Evolutionary conservation across 2,113 vertebrate genomes (phyloP).

Genomic region (Lepus timidus): DNA sequence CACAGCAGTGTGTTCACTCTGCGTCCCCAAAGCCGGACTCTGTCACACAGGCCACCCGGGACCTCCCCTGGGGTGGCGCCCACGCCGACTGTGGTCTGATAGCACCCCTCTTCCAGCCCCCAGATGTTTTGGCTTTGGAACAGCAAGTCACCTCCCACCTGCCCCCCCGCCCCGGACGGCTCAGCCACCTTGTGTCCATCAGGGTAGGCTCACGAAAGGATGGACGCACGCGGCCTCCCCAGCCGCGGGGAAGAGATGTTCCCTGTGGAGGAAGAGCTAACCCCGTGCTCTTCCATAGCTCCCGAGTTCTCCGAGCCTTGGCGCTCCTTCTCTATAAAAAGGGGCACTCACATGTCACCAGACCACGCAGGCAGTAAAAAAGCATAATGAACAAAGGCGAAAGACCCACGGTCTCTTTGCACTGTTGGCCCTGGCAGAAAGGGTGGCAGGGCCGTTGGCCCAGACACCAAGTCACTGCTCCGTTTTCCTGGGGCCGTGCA

Average conservation of each 20-base stretch:
- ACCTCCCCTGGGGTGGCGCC: neutral
- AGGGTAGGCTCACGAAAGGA: neutral
- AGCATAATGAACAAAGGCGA: neutral
- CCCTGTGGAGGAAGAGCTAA: neutral
- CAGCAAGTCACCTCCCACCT: neutral
- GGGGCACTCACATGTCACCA: neutral
- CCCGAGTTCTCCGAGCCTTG: neutral
- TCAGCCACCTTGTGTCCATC: too few species aligned
- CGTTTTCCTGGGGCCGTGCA: neutral
- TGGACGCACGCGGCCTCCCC: neutral
- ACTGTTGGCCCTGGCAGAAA: too few species aligned
- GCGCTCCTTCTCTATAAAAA: conserved; percentile 30
- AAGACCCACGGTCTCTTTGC: neutral
- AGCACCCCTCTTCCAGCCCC: neutral
- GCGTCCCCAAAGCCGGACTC: neutral
- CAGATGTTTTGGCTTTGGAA: neutral
- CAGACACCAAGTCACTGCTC: neutral
- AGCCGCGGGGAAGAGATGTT: fast-evolving
- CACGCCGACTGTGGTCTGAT: neutral
- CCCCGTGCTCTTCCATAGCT: neutral
- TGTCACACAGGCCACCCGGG: neutral
- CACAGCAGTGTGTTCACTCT: neutral
- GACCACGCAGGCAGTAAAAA: neutral
- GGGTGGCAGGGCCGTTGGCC: too few species aligned
- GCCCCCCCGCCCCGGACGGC: neutral